Evolutionary conservation across 1,140 invertebrate genomes (phyloP), one percentile per base, ranked within the genome.

Genomic region (Eriosoma lanigerum): DNA sequence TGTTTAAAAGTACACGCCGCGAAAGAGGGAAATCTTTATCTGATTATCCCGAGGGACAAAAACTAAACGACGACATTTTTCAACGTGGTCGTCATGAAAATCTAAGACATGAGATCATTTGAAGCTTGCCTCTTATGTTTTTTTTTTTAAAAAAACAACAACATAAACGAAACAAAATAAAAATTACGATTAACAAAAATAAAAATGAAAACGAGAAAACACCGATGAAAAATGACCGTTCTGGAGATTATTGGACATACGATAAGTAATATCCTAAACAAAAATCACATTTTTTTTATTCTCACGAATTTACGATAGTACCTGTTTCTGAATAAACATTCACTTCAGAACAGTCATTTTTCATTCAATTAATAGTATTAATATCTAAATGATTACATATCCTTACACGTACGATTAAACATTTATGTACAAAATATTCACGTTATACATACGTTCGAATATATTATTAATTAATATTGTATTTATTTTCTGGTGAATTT

Each of bases 61-160:
- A 76, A 76, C 72, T 76, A 76, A 76, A 76, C 72, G 72, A 76
- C 72, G 72, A 76, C 72, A 76, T 76, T 73, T 76, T 56, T 56
- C 72, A 76, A 76, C 52, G 72, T 76, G 54, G 72, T 76, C 72
- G 72, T 56, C 72, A 76, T 76, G 72, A 76, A 75, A 76, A 76
- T 52, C 72, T 76, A 76, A 76, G 38, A 76, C 72, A 76, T 76
- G 72, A 76, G 72, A 76, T 76, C 72, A 76, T 56, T 76, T 76
- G 72, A 76, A 76, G 72, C 72, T 76, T 76, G 72, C 72, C 72
- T 76, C 72, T 76, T 76, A 21, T 76, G 72, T 76, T 76, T 76
- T 76, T 70, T 76, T 56, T 38, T 32, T 76, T 56, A 38, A 66
- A 32, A 73, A 76, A 76, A 76, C 72, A 76, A 76, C 29, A 76